These are phyloP conservation scores for Halesus radiatus DNA, from an alignment of 1,140 invertebrate genomes.

Conservation along the genomic window DNA sequence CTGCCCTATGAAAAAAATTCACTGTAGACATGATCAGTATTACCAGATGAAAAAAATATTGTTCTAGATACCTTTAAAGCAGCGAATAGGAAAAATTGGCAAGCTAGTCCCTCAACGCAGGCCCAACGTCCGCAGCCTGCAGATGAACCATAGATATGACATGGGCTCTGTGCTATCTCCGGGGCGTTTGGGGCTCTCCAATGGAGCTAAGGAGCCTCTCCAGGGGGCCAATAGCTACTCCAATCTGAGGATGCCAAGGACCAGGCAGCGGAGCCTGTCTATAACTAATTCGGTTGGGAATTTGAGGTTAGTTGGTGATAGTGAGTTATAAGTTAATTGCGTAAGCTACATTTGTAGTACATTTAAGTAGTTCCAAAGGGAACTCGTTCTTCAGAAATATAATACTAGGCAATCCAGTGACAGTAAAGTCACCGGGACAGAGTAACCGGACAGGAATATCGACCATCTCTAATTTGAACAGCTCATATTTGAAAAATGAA, in stretches of 20 bases:
- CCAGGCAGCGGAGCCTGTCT: background rate
- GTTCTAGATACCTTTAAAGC: conserved; percentile 35
- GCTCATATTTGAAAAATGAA: too few species aligned
- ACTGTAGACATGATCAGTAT: too few species aligned
- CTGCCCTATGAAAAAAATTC: too few species aligned
- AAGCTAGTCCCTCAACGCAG: background rate
- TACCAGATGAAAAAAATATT: background rate
- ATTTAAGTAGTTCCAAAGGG: too few species aligned
- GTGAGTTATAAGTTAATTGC: too few species aligned
- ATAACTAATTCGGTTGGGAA: conserved; percentile 35
- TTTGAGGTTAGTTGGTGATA: conserved; percentile 24
- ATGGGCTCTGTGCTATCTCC: background rate
- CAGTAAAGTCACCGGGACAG: too few species aligned
- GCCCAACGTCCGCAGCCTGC: conserved; percentile 3
- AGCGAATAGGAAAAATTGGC: conserved; percentile 36
- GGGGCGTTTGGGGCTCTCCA: conserved; percentile 2
- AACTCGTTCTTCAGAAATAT: too few species aligned
- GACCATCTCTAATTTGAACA: too few species aligned
- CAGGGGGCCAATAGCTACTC: conserved; percentile 6
- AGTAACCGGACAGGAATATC: too few species aligned
- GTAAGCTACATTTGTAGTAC: too few species aligned
- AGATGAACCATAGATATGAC: background rate
- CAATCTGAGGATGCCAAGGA: background rate
- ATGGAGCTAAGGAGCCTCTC: background rate
- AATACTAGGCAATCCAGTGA: too few species aligned